Base-by-base conservation (phyloP, 1,140 invertebrate genomes). In the Drosophila takahashii region DNA sequence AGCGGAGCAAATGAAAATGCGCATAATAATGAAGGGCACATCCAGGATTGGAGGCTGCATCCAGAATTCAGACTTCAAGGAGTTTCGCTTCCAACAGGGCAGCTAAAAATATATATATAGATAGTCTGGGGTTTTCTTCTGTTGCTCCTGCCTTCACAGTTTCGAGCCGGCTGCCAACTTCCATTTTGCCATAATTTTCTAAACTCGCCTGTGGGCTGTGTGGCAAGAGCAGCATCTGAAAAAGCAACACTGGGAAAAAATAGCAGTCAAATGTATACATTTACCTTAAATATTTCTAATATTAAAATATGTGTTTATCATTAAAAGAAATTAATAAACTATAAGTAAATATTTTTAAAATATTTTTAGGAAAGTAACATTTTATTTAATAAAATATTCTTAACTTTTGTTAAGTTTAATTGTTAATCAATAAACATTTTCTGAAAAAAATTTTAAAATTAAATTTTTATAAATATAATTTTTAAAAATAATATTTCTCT, bases 101-200 rank as follows among this genome's bases (percentile, higher is more conserved):
- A 62, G 54, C 42, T 73, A 73, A 60, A 62, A 62, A 62, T 77
- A 72, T 54, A 77, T 18, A 70, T 54, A 77, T 18, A 70, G n/a
- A 27, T 27, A 60, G 45, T 32, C 16, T 42, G 16, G 32, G 26
- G 45, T 18, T 58, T 27, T 37, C 16, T 45, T 9, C 4, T 52
- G 48, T 54, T 64, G 48, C 58, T 64, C 47, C 64, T 64, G 60
- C 48, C 57, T 34, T 74, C 10, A 15, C 53, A 60, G 11, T 22
- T 62, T 59, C 53, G 13, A 42, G 59, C 36, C 41, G 39, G 51
- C 69, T 79, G 75, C 83, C 78, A 87, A 58, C 70, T 73, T 75
- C 32, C 60, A 71, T 81, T 81, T 79, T 54, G 57, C 78, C 69
- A 81, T 78, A 77, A 78, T 86, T 87, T 85, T 79, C 69, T 42